Conservation (phyloP, 1,140 invertebrate species). For the Thaumetopoea pityocampa region DNA sequence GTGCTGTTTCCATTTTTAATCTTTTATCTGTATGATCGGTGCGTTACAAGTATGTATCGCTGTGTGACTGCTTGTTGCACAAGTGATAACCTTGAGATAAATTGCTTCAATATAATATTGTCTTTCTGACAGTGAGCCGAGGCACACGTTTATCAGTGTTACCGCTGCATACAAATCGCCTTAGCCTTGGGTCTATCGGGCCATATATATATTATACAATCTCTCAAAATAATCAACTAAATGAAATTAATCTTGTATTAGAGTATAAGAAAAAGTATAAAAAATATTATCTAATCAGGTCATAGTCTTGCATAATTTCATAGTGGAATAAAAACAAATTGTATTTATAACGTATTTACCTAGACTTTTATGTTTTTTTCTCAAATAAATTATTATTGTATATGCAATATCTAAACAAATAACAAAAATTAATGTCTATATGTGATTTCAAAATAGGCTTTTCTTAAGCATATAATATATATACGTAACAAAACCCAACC, state of each 20-base stretch:
- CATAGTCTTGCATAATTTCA: constrained; percentile 18
- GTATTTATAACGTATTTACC: constrained; percentile 9
- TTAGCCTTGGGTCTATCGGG: constrained; percentile 23
- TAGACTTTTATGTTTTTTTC: no score
- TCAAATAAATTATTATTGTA: no score
- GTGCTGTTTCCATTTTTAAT: constrained; percentile 13
- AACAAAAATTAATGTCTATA: no score
- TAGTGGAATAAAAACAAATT: constrained; percentile 11
- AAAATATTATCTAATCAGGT: constrained; percentile 10
- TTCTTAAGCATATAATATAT: no score
- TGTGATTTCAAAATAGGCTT: no score
- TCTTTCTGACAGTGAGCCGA: constrained; percentile 13
- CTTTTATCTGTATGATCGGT: constrained; percentile 16
- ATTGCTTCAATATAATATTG: constrained; percentile 5
- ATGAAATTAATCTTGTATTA: constrained; percentile 17
- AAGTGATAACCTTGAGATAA: constrained; percentile 11
- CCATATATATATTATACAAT: constrained; percentile 21
- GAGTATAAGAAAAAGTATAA: constrained; percentile 2
- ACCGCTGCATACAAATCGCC: constrained; percentile 17
- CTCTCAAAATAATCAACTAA: constrained; percentile 18
- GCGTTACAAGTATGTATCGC: no score
- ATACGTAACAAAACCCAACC: no score
- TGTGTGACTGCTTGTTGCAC: neutral
- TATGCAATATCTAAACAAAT: no score
- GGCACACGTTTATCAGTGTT: constrained; percentile 9